Evolutionary conservation across 2,888 invertebrate species (phyloP).

Genomic region (Cheilosia soror): DNA sequence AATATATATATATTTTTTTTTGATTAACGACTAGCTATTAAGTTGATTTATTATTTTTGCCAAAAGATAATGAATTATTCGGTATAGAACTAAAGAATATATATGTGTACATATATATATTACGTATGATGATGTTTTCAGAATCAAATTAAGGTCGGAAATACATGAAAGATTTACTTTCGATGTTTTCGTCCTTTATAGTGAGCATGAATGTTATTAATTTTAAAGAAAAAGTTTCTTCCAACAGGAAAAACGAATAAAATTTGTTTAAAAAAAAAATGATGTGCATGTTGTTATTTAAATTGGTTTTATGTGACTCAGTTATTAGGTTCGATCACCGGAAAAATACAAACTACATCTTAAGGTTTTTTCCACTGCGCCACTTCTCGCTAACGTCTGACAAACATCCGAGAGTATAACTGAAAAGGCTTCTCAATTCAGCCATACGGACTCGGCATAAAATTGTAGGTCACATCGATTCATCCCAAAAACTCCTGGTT

Average conservation of each 20-base stretch:
- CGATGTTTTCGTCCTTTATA: constrained; percentile 41
- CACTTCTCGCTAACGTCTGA: too few relatives aligned
- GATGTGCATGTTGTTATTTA: constrained; percentile 31
- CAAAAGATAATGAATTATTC: constrained; percentile 57
- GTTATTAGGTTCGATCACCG: too few relatives aligned
- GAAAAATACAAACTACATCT: too few relatives aligned
- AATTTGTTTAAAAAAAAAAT: constrained; percentile 76
- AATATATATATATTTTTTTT: constrained; percentile 54
- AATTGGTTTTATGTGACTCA: not conserved
- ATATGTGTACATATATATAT: constrained; percentile 57
- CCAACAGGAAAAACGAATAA: constrained; percentile 61
- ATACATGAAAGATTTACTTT: constrained; percentile 7
- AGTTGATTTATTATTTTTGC: constrained; percentile 66
- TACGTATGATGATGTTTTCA: constrained; percentile 54
- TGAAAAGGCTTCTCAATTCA: too few relatives aligned
- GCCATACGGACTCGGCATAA: too few relatives aligned
- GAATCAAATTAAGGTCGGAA: constrained; percentile 41
- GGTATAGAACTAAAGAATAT: constrained; percentile 53
- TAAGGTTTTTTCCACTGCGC: not conserved
- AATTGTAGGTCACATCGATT: too few relatives aligned
- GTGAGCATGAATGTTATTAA: constrained; percentile 72
- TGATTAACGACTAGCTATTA: constrained; percentile 53
- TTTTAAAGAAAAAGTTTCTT: constrained; percentile 60
- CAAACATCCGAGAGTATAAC: too few relatives aligned
- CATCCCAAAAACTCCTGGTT: too few relatives aligned